These are phyloP conservation scores for Drosophila testacea DNA, from an alignment of 2,888 invertebrate species.

Conservation along the genomic window DNA sequence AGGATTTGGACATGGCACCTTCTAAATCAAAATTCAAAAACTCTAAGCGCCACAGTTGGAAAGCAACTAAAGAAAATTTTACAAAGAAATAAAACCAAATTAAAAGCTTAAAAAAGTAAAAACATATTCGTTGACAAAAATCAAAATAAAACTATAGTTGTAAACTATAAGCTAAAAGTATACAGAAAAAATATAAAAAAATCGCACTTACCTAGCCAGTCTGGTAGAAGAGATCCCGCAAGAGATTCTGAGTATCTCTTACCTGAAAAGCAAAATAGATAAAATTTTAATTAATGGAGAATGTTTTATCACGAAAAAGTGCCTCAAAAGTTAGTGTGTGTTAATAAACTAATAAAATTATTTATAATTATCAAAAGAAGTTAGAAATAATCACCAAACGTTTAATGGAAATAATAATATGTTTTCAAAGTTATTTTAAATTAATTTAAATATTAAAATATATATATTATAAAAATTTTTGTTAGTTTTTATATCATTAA, in stretches of 20 bases:
- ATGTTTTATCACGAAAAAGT: neutral
- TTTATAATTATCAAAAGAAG: neutral
- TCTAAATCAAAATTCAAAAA: constrained; percentile 39
- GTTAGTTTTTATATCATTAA: too few species aligned
- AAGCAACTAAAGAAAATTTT: constrained; percentile 41
- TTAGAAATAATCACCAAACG: neutral
- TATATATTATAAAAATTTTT: too few species aligned
- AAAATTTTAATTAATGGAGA: constrained; percentile 24
- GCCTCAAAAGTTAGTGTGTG: constrained; percentile 35
- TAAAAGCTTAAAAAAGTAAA: constrained; percentile 12
- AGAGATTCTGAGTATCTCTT: constrained; percentile 86
- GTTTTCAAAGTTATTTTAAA: too few species aligned
- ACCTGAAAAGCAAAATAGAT: constrained; percentile 82
- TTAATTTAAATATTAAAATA: too few species aligned
- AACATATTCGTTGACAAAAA: constrained; percentile 33
- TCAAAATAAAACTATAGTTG: constrained; percentile 35
- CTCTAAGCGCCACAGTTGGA: constrained; percentile 33
- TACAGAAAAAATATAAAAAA: constrained; percentile 64
- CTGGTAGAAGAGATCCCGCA: constrained; percentile 86
- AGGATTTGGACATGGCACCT: constrained; percentile 25
- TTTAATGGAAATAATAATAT: neutral
- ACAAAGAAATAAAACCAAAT: constrained; percentile 1
- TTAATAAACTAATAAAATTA: constrained; percentile 9
- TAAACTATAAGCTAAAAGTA: constrained; percentile 66
- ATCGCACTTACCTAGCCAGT: constrained; percentile 86